phyloP scores from a whole-genome alignment of 2,888 invertebrate species.

The Lasioglossum figueresi region DNA sequence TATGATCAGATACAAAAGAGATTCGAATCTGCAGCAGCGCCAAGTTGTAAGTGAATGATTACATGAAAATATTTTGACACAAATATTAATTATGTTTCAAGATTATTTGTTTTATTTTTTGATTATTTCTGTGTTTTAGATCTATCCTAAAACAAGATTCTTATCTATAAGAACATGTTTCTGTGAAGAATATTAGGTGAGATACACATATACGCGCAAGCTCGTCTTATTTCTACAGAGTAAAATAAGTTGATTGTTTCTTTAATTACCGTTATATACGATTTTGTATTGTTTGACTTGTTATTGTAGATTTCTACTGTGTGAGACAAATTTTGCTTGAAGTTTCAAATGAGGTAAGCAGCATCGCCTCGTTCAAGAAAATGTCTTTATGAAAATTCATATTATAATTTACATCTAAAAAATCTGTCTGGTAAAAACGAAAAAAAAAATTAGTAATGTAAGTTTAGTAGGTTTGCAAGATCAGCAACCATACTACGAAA shows the following conservation, averaged over 20 bases:
- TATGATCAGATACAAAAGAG: constrained; percentile 96
- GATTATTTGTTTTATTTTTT: background rate
- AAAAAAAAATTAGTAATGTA: constrained; percentile 74
- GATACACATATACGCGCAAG: constrained; percentile 18
- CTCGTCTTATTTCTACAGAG: background rate
- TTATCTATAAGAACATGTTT: constrained; percentile 78
- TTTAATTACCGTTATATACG: background rate
- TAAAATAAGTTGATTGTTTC: background rate
- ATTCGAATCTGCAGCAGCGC: constrained; percentile 82
- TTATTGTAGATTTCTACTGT: constrained; percentile 80
- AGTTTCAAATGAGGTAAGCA: constrained; percentile 72
- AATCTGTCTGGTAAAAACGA: constrained; percentile 61
- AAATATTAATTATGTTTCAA: background rate
- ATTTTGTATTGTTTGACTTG: constrained; percentile 41
- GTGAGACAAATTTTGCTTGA: constrained; percentile 79
- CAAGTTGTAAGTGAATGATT: constrained; percentile 79
- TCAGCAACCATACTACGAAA: constrained; percentile 74
- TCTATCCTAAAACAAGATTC: constrained; percentile 81
- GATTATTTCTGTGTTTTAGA: constrained; percentile 71
- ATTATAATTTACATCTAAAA: constrained; percentile 63
- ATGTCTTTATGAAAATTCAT: constrained; percentile 62
- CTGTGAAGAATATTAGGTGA: constrained; percentile 81
- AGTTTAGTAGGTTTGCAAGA: constrained; percentile 77
- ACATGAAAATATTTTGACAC: background rate
- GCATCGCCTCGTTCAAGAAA: constrained; percentile 71